Conservation (phyloP, 2,888 invertebrate genomes). For the Drosophila macrospina region DNA sequence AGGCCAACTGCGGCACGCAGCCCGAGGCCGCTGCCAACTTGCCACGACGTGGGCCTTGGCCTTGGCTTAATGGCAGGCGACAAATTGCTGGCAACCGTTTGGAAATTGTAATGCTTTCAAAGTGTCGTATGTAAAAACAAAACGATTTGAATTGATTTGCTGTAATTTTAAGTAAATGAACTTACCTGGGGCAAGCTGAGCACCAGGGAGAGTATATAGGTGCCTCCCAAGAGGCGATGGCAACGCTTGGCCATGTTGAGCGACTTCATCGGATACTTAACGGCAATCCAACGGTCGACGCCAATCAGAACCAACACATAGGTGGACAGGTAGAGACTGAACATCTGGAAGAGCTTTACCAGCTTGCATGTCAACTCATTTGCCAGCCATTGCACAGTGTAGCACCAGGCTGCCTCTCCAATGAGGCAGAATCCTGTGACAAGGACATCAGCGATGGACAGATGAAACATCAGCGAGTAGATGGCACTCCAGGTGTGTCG, state of each 20-base stretch:
- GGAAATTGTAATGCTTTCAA: slow-evolving; percentile 23
- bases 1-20: slow-evolving; percentile 48
- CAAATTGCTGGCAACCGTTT: slow-evolving; percentile 54
- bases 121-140: slow-evolving; percentile 24
- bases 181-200: slow-evolving; percentile 93
- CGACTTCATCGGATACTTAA: slow-evolving; percentile 92
- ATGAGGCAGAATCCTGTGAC: slow-evolving; percentile 93
- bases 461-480: slow-evolving; percentile 91
- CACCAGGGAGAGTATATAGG: slow-evolving; percentile 91
- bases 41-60: slow-evolving; percentile 13
- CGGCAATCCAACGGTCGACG: slow-evolving; percentile 92
- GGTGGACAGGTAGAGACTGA: slow-evolving; percentile 92
- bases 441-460: slow-evolving; percentile 93
- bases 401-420: slow-evolving; percentile 93
- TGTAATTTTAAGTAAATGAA: slow-evolving; percentile 41
- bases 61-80: slow-evolving; percentile 58
- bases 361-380: slow-evolving; percentile 92
- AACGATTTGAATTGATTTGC: slow-evolving; percentile 52
- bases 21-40: not conserved
- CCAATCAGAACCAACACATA: slow-evolving; percentile 93
- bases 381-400: slow-evolving; percentile 92
- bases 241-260: slow-evolving; percentile 89
- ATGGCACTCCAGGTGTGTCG: slow-evolving; percentile 90
- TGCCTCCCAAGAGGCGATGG: slow-evolving; percentile 88
- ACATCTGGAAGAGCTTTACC: slow-evolving; percentile 93